phyloP scores from a whole-genome alignment of 1,140 invertebrate genomes.

The Bathynomus jamesi region DNA sequence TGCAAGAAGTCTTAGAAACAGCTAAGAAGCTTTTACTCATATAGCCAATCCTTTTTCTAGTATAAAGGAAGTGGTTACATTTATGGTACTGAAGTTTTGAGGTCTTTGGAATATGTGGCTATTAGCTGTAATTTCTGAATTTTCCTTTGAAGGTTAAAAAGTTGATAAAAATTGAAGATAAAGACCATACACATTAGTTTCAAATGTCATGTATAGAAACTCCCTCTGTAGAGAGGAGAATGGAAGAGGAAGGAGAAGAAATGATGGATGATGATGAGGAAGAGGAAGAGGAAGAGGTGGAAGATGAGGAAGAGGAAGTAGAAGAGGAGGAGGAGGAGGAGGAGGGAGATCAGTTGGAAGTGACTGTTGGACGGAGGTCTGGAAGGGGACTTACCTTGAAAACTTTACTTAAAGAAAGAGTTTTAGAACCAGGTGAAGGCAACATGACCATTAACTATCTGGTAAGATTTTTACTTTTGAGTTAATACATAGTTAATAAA shows the following conservation, averaged over 20 bases:
- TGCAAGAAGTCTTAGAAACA: too few relatives aligned
- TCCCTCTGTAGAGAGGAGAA: not conserved
- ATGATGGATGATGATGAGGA: constrained; percentile 5
- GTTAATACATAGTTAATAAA: not conserved
- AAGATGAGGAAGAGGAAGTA: constrained; percentile 3
- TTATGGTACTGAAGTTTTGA: too few relatives aligned
- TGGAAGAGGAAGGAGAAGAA: not conserved
- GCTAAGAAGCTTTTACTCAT: too few relatives aligned
- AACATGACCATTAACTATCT: constrained; percentile 81
- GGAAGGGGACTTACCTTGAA: constrained; percentile 58
- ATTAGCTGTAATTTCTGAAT: too few relatives aligned
- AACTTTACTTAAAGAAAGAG: constrained; percentile 69
- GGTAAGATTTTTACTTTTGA: constrained; percentile 46
- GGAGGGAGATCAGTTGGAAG: constrained; percentile 1
- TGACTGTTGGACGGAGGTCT: not conserved
- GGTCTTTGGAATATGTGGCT: too few relatives aligned
- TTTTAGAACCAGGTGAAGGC: constrained; percentile 68
- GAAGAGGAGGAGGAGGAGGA: constrained; percentile 14
- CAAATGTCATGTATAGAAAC: not conserved
- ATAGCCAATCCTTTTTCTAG: too few relatives aligned
- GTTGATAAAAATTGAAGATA: too few relatives aligned
- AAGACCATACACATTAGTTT: too few relatives aligned
- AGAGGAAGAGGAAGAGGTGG: constrained; percentile 5
- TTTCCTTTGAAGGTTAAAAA: too few relatives aligned
- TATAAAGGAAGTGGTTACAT: too few relatives aligned